phyloP scores from a whole-genome alignment of 2,888 invertebrate genomes.

The Agrilus cyanescens region DNA sequence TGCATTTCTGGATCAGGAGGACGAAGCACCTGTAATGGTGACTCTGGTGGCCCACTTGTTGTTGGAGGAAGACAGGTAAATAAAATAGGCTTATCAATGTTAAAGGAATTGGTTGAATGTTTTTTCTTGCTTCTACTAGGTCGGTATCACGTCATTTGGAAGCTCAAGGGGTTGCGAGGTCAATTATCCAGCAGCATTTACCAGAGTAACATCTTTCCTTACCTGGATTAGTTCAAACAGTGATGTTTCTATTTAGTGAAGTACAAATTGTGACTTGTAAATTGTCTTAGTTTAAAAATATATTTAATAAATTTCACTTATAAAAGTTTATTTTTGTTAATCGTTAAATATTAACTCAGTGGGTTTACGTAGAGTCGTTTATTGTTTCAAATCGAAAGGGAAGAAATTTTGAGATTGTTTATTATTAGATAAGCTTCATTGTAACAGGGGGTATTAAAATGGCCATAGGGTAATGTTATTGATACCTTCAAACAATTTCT shows the following conservation, averaged over 20 bases:
- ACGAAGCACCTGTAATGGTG: conserved; percentile 40
- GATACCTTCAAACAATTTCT: too few relatives aligned
- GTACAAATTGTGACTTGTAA: too few relatives aligned
- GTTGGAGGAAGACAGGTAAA: conserved; percentile 9
- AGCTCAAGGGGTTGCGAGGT: neutral
- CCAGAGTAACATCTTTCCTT: conserved; percentile 7
- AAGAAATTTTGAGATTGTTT: too few relatives aligned
- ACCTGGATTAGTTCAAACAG: conserved; percentile 9
- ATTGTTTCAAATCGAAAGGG: too few relatives aligned
- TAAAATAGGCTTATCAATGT: conserved; percentile 27
- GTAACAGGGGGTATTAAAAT: too few relatives aligned
- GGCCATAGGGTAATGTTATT: too few relatives aligned
- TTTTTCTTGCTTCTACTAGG: neutral
- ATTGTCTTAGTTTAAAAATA: too few relatives aligned
- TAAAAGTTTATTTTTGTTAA: too few relatives aligned
- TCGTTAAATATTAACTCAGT: too few relatives aligned
- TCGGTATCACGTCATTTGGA: neutral
- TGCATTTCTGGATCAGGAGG: conserved; percentile 36
- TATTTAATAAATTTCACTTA: too few relatives aligned
- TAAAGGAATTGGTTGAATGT: conserved; percentile 20
- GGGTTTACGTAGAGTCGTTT: too few relatives aligned
- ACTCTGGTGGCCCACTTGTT: conserved; percentile 31
- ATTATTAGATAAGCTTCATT: too few relatives aligned
- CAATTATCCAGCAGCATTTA: conserved; percentile 4
- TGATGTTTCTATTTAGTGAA: conserved; percentile 7